Percentiles rank a stretch among this genome's conserved stretches.
Evolutionary conservation across 2,888 invertebrate genomes (phyloP).

Genomic region (Limnephilus auricula): DNA sequence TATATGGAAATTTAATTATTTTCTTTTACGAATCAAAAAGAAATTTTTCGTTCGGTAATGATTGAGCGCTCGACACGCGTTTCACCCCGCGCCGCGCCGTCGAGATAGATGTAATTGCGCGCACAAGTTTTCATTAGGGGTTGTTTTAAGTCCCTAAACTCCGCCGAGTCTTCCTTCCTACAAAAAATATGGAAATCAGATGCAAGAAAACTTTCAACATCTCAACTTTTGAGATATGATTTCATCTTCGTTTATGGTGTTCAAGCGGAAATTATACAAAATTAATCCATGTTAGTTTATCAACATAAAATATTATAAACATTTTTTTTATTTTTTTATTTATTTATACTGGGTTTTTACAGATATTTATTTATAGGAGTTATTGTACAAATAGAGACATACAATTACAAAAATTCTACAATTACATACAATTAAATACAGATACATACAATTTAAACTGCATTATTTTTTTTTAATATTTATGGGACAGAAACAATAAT

Average conservation of each 20-base stretch:
- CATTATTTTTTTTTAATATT: too few species aligned
- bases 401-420: too few species aligned
- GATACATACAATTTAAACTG: too few species aligned
- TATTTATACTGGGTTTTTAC: too few species aligned
- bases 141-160: slow-evolving; percentile 25
- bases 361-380: too few species aligned
- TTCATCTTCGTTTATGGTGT: neutral
- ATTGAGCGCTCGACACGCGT: slow-evolving; percentile 28
- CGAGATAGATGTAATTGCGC: slow-evolving; percentile 44
- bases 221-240: neutral
- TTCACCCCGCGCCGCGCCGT: neutral
- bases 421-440: too few species aligned
- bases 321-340: neutral
- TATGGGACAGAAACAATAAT: too few species aligned
- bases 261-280: neutral
- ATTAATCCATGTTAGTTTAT: too few species aligned
- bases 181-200: slow-evolving; percentile 35
- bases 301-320: neutral
- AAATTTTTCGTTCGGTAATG: slow-evolving; percentile 38
- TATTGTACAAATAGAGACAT: too few species aligned
- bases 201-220: slow-evolving; percentile 21
- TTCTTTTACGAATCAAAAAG: slow-evolving; percentile 43
- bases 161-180: neutral
- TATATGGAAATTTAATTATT: slow-evolving; percentile 54
- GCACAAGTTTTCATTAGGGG: slow-evolving; percentile 45